Percentiles rank a stretch among this genome's conserved stretches.
Conservation (phyloP, 2,797 vertebrate species). For the Danio albolineatus region DNA sequence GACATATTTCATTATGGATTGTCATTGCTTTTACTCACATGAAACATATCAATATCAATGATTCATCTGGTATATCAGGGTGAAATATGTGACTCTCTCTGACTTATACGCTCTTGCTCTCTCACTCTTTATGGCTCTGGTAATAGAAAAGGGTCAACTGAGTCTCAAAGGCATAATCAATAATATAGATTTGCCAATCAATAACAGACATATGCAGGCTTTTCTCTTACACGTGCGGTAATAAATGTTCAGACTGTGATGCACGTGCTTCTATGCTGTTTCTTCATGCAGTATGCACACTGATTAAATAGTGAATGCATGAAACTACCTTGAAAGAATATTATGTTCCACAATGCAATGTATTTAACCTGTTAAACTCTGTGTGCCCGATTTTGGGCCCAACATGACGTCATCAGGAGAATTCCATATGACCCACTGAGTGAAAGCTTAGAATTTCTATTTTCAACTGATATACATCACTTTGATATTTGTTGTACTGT, state of each 20-base stretch:
- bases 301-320: background rate
- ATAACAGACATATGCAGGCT: background rate
- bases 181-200: conserved; percentile 27
- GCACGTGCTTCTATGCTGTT: background rate
- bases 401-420: too few relatives aligned
- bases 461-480: too few relatives aligned
- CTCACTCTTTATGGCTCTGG: background rate
- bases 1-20: background rate
- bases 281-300: background rate
- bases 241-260: background rate
- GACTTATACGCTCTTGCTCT: background rate
- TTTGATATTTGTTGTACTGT: too few relatives aligned
- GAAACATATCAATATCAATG: conserved; percentile 14
- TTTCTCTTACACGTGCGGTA: background rate
- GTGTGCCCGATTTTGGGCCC: too few relatives aligned
- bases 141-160: background rate
- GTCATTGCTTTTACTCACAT: background rate
- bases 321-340: background rate
- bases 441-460: too few relatives aligned
- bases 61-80: background rate
- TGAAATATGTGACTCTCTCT: conserved; percentile 4
- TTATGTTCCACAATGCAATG: background rate
- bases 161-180: conserved; percentile 1
- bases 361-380: too few relatives aligned
- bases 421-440: too few relatives aligned